Conservation (phyloP, 2,113 vertebrate species). For the Oreocharis arfaki region DNA sequence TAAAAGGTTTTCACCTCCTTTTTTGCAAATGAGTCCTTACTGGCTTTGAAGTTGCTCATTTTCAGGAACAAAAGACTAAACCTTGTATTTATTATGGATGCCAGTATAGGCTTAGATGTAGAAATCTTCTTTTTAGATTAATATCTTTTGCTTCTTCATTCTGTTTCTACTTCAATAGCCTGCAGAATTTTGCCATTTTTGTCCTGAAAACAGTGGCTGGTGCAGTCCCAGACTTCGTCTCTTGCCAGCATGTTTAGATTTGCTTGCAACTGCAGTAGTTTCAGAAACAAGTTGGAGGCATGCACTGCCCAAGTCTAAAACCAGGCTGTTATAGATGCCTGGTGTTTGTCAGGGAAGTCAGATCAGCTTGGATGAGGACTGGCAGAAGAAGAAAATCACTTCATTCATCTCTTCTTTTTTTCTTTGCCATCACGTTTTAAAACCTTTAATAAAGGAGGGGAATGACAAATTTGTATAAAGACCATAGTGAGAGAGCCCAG, state of each 20-base stretch:
- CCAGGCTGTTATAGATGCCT: neutral
- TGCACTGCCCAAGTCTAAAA: neutral
- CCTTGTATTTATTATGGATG: neutral
- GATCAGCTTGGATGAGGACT: neutral
- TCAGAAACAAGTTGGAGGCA: neutral
- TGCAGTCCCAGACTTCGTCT: neutral
- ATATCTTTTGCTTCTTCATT: neutral
- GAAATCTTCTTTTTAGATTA: neutral
- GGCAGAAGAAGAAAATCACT: neutral
- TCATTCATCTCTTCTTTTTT: neutral
- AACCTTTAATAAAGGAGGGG: neutral
- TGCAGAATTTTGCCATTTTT: neutral
- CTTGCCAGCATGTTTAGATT: neutral
- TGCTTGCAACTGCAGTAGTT: neutral
- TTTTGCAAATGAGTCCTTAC: neutral
- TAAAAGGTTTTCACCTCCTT: neutral
- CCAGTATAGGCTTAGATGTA: neutral
- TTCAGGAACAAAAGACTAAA: neutral
- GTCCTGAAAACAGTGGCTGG: neutral
- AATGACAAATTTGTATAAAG: neutral
- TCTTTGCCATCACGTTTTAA: neutral
- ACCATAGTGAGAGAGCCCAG: neutral
- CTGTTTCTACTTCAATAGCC: neutral
- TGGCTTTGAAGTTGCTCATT: neutral
- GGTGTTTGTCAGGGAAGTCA: neutral